Percentiles rank a stretch among this genome's conserved stretches.
Conservation (phyloP, 2,888 invertebrate genomes). For the Troilus luridus region DNA sequence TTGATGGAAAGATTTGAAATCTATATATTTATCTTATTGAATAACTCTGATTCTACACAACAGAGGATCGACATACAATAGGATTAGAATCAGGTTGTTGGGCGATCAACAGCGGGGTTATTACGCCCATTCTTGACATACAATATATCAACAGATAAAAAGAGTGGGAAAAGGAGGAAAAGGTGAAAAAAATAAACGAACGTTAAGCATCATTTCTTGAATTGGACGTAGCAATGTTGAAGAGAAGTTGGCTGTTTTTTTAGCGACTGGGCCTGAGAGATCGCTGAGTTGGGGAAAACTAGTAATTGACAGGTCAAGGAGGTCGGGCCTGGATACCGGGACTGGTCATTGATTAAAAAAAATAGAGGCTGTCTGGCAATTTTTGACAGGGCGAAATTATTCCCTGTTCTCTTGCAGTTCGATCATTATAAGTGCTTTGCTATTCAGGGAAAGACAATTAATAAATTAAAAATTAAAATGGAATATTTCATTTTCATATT, state of each 20-base stretch:
- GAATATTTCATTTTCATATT: background rate
- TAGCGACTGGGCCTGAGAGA: background rate
- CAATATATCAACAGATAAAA: no score
- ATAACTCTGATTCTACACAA: no score
- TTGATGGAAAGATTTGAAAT: no score
- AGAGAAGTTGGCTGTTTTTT: background rate
- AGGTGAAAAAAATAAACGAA: no score
- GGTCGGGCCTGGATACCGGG: background rate
- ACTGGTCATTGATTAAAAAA: background rate
- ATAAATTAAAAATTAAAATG: background rate
- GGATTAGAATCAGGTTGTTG: no score
- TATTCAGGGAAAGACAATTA: background rate
- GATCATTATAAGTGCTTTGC: background rate
- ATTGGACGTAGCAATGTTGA: background rate
- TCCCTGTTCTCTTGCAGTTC: background rate
- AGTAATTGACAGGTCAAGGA: conserved; percentile 2
- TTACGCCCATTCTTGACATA: no score
- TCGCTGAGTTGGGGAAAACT: background rate
- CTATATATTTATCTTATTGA: no score
- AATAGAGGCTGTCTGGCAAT: background rate
- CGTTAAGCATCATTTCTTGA: no score
- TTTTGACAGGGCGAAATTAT: background rate
- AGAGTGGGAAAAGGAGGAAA: no score
- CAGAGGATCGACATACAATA: no score
- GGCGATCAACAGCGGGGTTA: no score